phyloP scores from a whole-genome alignment of 2,113 vertebrate genomes.

The Prunella himalayana region DNA sequence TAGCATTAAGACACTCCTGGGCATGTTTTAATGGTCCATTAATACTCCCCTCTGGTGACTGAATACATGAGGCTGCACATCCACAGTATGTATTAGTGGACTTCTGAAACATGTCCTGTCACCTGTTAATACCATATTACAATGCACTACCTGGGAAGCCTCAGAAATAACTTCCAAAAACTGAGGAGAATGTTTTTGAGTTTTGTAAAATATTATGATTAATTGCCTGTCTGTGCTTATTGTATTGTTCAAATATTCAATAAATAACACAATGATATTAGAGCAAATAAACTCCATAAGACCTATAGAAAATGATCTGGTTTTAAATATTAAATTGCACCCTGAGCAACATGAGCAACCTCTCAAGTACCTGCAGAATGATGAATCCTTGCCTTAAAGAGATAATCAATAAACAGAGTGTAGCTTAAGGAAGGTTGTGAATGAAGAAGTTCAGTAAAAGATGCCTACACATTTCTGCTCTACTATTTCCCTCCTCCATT shows the following conservation, averaged over 20 bases:
- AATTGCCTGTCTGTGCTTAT: background rate
- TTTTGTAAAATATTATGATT: background rate
- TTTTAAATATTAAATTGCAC: background rate
- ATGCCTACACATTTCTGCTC: background rate
- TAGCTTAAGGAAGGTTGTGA: background rate
- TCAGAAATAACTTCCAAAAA: background rate
- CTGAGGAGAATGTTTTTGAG: background rate
- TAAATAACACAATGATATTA: background rate
- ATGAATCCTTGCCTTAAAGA: background rate
- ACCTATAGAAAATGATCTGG: background rate
- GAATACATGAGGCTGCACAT: conserved; percentile 41
- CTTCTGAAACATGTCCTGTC: conserved; percentile 33
- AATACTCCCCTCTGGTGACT: conserved; percentile 19
- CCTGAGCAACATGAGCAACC: background rate
- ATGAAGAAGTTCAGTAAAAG: background rate
- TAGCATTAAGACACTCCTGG: conserved; percentile 55
- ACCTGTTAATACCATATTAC: background rate
- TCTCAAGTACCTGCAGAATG: background rate
- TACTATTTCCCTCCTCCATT: background rate
- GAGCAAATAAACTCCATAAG: background rate
- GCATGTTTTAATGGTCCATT: conserved; percentile 64
- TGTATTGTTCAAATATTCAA: background rate
- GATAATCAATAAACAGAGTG: background rate
- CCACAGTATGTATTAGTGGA: conserved; percentile 23
- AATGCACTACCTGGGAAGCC: background rate